phyloP scores from a whole-genome alignment of 2,113 vertebrate genomes.

The Chlamydotis undulata region DNA sequence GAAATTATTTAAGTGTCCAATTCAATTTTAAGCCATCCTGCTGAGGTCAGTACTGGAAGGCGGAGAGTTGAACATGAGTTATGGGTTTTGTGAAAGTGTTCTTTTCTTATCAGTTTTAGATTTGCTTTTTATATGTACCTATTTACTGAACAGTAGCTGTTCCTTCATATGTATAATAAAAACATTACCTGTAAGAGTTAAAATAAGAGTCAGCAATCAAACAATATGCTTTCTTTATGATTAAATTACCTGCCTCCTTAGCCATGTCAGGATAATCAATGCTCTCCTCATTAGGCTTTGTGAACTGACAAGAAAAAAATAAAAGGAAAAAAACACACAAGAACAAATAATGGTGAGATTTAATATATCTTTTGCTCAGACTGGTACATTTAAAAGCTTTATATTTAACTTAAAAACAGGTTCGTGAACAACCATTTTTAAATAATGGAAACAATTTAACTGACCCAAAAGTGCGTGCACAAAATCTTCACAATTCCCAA shows the following conservation, averaged over 20 bases:
- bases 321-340: background rate
- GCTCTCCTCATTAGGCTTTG: slow-evolving; percentile 78
- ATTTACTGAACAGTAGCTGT: background rate
- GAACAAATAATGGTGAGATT: background rate
- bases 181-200: background rate
- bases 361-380: background rate
- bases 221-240: background rate
- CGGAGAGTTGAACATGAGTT: background rate
- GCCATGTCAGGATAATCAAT: slow-evolving; percentile 92
- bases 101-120: background rate
- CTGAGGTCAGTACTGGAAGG: background rate
- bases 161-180: background rate
- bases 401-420: background rate
- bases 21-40: background rate
- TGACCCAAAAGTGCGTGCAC: background rate
- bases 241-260: slow-evolving; percentile 89
- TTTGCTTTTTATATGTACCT: background rate
- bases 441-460: background rate
- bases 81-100: background rate
- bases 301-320: slow-evolving; percentile 78
- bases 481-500: background rate
- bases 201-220: background rate
- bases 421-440: background rate
- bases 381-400: background rate
- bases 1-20: background rate